phyloP scores from a whole-genome alignment of 2,113 vertebrate genomes.

The Condylura cristata region DNA sequence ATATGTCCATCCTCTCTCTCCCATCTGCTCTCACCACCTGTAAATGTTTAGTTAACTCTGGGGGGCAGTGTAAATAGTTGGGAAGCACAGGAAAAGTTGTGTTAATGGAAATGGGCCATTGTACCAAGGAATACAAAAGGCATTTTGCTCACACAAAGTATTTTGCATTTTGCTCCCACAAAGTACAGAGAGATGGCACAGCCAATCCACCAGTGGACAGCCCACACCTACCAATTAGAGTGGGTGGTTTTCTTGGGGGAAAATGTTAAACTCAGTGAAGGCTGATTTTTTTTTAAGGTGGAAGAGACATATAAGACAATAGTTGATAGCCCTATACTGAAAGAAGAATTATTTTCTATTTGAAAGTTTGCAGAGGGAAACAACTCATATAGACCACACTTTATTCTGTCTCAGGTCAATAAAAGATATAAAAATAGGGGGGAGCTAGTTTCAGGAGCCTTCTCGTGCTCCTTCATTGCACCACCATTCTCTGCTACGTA shows the following conservation, averaged over 20 bases:
- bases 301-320: neutral
- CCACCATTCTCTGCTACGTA: neutral
- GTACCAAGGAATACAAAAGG: neutral
- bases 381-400: neutral
- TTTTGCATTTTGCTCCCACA: no score
- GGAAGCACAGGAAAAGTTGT: neutral
- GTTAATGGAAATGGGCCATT: neutral
- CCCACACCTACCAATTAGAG: neutral
- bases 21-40: neutral
- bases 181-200: neutral
- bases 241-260: neutral
- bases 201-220: fast-evolving
- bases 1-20: no score
- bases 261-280: neutral
- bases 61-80: neutral
- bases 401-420: neutral
- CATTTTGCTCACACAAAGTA: no score
- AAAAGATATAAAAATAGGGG: fast-evolving
- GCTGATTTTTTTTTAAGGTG: neutral
- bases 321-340: neutral
- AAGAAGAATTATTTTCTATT: neutral
- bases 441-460: neutral
- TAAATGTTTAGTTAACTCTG: neutral
- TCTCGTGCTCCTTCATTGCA: neutral
- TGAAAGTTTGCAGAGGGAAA: neutral